phyloP scores from a whole-genome alignment of 2,113 vertebrate species.

The Sebastes schlegelii region DNA sequence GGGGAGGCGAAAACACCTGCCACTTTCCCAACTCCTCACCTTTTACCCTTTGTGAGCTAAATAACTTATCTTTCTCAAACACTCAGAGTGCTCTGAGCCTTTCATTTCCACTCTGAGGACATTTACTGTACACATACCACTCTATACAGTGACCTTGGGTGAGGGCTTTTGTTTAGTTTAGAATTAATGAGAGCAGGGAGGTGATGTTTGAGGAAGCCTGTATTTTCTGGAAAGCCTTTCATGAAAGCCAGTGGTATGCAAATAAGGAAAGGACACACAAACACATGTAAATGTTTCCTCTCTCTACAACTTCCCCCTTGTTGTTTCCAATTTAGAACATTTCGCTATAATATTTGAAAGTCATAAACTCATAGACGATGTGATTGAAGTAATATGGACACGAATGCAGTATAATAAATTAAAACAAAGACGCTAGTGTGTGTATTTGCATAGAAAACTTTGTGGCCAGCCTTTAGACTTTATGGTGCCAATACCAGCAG shows the following conservation, averaged over 20 bases:
- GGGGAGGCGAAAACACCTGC: slow-evolving; percentile 37
- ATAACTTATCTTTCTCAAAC: slow-evolving; percentile 58
- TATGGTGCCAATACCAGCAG: neutral
- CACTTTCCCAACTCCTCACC: slow-evolving; percentile 33
- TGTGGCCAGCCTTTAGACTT: neutral
- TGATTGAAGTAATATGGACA: neutral
- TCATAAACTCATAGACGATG: neutral
- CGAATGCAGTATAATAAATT: neutral
- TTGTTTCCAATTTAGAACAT: neutral
- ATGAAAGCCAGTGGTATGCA: neutral
- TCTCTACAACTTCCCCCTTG: neutral
- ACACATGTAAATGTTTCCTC: neutral
- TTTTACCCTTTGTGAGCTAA: slow-evolving; percentile 15
- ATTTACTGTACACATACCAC: slow-evolving; percentile 8
- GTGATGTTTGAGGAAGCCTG: slow-evolving; percentile 15
- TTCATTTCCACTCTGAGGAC: slow-evolving; percentile 10
- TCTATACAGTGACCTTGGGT: neutral
- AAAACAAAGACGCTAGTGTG: neutral
- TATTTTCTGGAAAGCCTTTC: slow-evolving; percentile 6
- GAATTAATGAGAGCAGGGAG: neutral
- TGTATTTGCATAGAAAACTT: slow-evolving; percentile 25
- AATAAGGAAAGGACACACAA: neutral
- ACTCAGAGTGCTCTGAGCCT: slow-evolving; percentile 9
- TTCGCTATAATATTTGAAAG: neutral
- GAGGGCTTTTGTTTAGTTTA: slow-evolving; percentile 29